phyloP scores from a whole-genome alignment of 1,140 invertebrate genomes.

The Paramacrobiotus metropolitanus region DNA sequence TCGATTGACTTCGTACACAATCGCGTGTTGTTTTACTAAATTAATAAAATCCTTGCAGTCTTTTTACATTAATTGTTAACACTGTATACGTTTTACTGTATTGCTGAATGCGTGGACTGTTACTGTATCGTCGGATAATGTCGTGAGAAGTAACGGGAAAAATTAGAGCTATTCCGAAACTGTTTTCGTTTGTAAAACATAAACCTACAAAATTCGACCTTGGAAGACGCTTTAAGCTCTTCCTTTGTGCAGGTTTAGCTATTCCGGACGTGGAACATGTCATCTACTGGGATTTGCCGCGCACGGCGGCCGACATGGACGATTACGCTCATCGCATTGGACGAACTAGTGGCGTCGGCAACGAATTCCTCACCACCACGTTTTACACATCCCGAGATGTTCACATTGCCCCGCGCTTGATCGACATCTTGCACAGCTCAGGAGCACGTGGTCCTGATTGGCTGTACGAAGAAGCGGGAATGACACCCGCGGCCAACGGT shows the following conservation, averaged over 20 bases:
- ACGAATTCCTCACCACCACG: slow-evolving; percentile 59
- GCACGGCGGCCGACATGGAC: slow-evolving; percentile 36
- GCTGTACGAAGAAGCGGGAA: not conserved
- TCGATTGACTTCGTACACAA: slow-evolving; percentile 12
- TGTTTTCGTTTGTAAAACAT: no score
- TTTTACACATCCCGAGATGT: slow-evolving; percentile 35
- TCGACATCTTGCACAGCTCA: not conserved
- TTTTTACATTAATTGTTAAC: no score
- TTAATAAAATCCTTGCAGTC: no score
- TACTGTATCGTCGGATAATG: no score
- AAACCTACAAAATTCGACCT: no score
- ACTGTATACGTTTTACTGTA: no score
- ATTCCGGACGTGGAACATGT: slow-evolving; percentile 60
- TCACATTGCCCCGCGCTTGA: not conserved
- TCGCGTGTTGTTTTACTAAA: not conserved
- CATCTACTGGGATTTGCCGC: slow-evolving; percentile 73
- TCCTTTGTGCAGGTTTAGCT: slow-evolving; percentile 27
- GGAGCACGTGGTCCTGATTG: not conserved
- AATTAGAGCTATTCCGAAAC: not conserved
- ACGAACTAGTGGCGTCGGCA: slow-evolving; percentile 72
- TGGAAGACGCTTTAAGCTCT: no score
- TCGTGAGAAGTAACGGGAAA: not conserved
- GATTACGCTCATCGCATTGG: slow-evolving; percentile 89
- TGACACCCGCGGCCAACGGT: no score
- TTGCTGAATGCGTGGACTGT: not conserved